Evolutionary conservation across 2,113 vertebrate species (phyloP).

Genomic region (Equus przewalskii): DNA sequence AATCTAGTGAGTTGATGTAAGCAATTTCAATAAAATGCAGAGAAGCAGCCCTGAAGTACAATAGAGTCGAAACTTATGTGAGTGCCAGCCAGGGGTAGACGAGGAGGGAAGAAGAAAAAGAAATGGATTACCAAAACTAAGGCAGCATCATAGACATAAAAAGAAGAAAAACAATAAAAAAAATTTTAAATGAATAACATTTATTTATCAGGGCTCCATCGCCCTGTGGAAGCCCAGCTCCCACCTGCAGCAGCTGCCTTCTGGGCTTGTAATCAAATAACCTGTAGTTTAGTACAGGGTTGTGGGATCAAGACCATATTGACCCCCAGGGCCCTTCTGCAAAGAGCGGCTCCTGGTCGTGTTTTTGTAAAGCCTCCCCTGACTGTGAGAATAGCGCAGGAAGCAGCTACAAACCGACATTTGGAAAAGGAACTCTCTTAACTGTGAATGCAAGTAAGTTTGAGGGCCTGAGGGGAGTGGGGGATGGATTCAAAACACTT

Average conservation of each 20-base stretch:
- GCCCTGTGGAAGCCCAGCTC: background rate
- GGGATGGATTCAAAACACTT: background rate
- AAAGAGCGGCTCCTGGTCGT: background rate
- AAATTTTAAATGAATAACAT: background rate
- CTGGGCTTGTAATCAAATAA: background rate
- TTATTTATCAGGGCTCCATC: background rate
- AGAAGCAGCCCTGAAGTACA: slow-evolving; percentile 26
- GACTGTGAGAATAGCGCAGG: slow-evolving; percentile 67
- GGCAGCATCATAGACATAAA: slow-evolving; percentile 15
- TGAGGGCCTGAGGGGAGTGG: background rate
- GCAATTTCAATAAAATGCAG: slow-evolving; percentile 48
- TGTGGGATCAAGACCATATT: background rate
- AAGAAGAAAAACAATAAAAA: background rate
- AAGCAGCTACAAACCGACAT: background rate
- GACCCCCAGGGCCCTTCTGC: background rate
- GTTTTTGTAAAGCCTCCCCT: slow-evolving; percentile 76
- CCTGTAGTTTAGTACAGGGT: background rate
- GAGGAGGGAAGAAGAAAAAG: background rate
- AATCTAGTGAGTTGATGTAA: background rate
- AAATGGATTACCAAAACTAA: background rate
- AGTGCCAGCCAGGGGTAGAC: background rate
- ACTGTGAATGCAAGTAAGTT: slow-evolving; percentile 82
- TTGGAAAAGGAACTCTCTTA: slow-evolving; percentile 83
- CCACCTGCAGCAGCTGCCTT: background rate
- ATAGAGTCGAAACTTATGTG: slow-evolving; percentile 48